Percentiles rank a stretch among this genome's conserved stretches.
Conservation (phyloP, 2,888 invertebrate genomes). For the Tetropium fuscum region DNA sequence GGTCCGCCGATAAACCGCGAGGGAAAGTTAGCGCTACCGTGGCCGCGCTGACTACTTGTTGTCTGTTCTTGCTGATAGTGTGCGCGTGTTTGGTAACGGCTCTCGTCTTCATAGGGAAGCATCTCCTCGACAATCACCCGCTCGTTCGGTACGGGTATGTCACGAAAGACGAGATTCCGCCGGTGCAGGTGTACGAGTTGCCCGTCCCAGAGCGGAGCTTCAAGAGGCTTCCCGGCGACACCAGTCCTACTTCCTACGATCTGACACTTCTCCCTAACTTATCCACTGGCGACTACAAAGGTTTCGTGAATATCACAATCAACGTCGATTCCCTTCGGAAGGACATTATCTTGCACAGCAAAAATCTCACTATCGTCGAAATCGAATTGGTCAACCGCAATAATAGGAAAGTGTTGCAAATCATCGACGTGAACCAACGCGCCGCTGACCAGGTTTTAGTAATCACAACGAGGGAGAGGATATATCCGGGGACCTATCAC, state of each 20-base stretch:
- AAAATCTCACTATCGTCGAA: constrained; percentile 53
- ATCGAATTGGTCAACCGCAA: constrained; percentile 44
- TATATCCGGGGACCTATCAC: constrained; percentile 67
- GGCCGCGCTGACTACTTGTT: constrained; percentile 57
- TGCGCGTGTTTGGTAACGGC: constrained; percentile 60
- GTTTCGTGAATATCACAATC: constrained; percentile 70
- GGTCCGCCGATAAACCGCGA: constrained; percentile 30
- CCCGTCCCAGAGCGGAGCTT: constrained; percentile 21
- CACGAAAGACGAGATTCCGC: neutral
- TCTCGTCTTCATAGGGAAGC: constrained; percentile 60
- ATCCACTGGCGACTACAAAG: constrained; percentile 70
- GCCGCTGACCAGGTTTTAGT: constrained; percentile 53
- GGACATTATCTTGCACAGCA: constrained; percentile 55
- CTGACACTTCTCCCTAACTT: constrained; percentile 75
- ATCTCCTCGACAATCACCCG: constrained; percentile 47
- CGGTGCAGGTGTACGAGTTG: neutral
- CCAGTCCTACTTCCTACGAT: constrained; percentile 74
- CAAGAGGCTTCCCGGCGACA: constrained; percentile 70
- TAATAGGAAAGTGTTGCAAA: constrained; percentile 34
- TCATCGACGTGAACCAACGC: constrained; percentile 55
- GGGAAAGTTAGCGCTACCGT: constrained; percentile 42
- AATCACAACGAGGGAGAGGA: constrained; percentile 51
- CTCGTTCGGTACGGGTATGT: constrained; percentile 3
- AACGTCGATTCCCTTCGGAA: constrained; percentile 57
- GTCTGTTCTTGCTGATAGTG: constrained; percentile 59